Evolutionary conservation across 2,888 invertebrate genomes (phyloP).

Genomic region (Caenorhabditis parvicauda): DNA sequence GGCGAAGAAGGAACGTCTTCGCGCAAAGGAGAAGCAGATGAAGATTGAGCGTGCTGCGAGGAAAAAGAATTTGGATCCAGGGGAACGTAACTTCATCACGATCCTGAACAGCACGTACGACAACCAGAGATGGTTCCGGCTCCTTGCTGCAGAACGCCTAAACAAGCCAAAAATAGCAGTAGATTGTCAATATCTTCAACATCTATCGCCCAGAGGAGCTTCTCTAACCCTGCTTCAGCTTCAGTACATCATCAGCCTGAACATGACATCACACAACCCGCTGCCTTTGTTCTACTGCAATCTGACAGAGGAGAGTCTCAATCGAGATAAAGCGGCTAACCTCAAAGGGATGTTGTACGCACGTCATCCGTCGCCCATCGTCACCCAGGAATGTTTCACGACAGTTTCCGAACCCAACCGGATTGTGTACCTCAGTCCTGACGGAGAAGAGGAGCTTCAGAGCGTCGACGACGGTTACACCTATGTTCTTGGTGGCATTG

Average conservation of each 20-base stretch:
- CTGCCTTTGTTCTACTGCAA: slow-evolving; percentile 53
- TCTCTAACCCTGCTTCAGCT: slow-evolving; percentile 52
- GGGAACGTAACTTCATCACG: too few species aligned
- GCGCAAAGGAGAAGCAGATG: slow-evolving; percentile 4
- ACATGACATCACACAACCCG: slow-evolving; percentile 31
- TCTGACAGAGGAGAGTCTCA: slow-evolving; percentile 22
- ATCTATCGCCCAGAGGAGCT: slow-evolving; percentile 43
- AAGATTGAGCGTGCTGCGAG: too few species aligned
- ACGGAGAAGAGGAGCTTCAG: slow-evolving; percentile 47
- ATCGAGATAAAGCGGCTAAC: slow-evolving; percentile 7
- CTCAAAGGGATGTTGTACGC: background rate
- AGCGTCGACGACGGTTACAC: slow-evolving; percentile 32
- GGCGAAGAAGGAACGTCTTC: slow-evolving; percentile 15
- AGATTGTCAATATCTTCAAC: slow-evolving; percentile 54
- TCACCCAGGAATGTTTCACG: background rate
- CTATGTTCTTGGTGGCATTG: slow-evolving; percentile 59
- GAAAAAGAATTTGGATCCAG: too few species aligned
- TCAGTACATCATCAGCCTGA: slow-evolving; percentile 36
- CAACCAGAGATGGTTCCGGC: background rate
- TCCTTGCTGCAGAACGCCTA: slow-evolving; percentile 8
- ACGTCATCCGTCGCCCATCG: slow-evolving; percentile 3
- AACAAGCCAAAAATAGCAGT: slow-evolving; percentile 45
- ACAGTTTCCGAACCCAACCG: slow-evolving; percentile 3
- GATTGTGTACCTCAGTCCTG: slow-evolving; percentile 51
- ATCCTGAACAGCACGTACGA: too few species aligned